Evolutionary conservation across 2,113 vertebrate genomes (phyloP), one percentile per base, ranked within the genome.

Genomic region (Ammodytes dubius): DNA sequence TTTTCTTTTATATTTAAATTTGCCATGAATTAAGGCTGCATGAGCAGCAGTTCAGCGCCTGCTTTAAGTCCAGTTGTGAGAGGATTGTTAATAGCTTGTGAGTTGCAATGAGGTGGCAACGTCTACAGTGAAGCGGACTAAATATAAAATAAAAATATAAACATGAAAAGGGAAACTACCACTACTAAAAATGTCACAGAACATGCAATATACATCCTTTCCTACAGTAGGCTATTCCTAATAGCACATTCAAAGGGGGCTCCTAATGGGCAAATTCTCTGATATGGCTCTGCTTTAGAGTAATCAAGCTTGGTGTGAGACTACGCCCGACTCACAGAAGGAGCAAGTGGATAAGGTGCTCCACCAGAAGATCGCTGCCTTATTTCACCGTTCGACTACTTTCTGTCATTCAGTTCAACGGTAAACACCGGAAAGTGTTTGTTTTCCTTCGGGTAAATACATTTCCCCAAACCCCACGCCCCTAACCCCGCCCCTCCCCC

Each of bases 201-300:
- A 89, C 91, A 91, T 91, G 90, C 91, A 91, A 75, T 86, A 87
- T 89, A 91, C 90, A 93, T 93, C 89, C 90, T 81, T 93, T 90
- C 84, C 90, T 91, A 92, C 81, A 88, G 86, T 88, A 90, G 82
- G 90, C 89, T 91, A 92, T 76, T 90, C 77, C 87, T 87, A 92
- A 86, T 89, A 93, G 90, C 92, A 93, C 92, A 93, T 94, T 93
- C 92, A 92, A 84, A 74, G 87, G 70, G 89, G 88, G 89, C 80
- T 92, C 78, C 84, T 88, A 91, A 76, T 74, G 89, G 90, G 77
- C 67, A 82, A 83, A 81, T 86, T 90, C 83, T 89, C 82, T 86
- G 84, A 93, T 93, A 92, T 93, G 92, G 91, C 93, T 94, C 90
- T 93, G 89, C 81, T 85, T 88, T 81, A 88, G 79, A 92, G 85